Evolutionary conservation across 2,888 invertebrate genomes (phyloP), one percentile per base, ranked within the genome.

Genomic region (Pardosa pseudoannulata): DNA sequence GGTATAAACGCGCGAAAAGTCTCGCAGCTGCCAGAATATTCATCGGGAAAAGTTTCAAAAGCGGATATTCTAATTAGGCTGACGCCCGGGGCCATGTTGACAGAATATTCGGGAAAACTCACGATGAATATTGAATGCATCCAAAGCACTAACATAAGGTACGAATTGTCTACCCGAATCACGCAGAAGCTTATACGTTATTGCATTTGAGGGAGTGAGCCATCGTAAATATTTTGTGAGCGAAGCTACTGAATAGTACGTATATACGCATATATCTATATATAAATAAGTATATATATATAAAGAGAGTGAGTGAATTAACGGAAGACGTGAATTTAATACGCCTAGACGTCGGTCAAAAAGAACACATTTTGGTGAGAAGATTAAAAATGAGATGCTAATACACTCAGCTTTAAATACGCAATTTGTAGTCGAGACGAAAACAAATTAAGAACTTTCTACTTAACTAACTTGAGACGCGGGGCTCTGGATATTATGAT

Each of bases 71-170:
- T 81, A 81, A 81, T 81, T 81, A 81, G 74, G 56, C 28, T 9
- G 68, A 39, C 64, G 68, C 68, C 31, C 32, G 81, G 56, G 65
- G 74, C 62, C 32, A 81, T 81, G 75, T 81, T 81, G 81, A 81
- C 81, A 81, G 74, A 70, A 29, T 79, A 62, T 72, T 71, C 70
- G 41, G 72, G 71, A 72, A 79, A 79, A 79, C 74, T 81, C 62
- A 50, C 65, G 74, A 81, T 81, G 81, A 81, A 81, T 81, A 81
- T 81, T 81, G 81, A 81, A 81, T 81, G 68, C 29, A 31, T 13
- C 28, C 36, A 19, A 32, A 23, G 46, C 39, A 65, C 29, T n/a
- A 46, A 32, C 79, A 32, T 46, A 29, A 64, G 75, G 46, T 39
- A 73, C 67, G 72, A 73, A 80, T 73, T 80, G 50, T 27, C 31